phyloP scores from a whole-genome alignment of 64 coral and sea anemone species.

The Actinia equina region DNA sequence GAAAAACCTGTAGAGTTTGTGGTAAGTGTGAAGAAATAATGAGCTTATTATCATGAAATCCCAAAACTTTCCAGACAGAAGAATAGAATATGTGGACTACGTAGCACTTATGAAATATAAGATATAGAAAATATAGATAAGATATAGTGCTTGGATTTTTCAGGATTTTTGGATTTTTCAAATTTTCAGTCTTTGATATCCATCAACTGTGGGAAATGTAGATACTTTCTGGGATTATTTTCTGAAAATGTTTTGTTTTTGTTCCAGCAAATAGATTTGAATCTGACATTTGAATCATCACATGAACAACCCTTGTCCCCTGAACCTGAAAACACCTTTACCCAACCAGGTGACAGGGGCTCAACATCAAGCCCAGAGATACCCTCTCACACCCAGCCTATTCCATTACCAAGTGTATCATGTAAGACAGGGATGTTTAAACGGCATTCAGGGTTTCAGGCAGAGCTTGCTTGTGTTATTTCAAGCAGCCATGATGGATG shows the following conservation, averaged over 20 bases:
- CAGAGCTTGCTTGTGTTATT: conserved; percentile 64
- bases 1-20: conserved; percentile 79
- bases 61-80: too few species aligned
- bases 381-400: conserved; percentile 35
- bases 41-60: too few species aligned
- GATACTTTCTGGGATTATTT: too few species aligned
- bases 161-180: too few species aligned
- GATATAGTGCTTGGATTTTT: too few species aligned
- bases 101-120: too few species aligned
- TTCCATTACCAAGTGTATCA: conserved; percentile 23
- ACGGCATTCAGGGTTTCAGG: conserved; percentile 83
- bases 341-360: conserved; percentile 8
- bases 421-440: conserved; percentile 74
- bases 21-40: conserved; percentile 61
- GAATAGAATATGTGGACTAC: too few species aligned
- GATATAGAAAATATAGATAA: too few species aligned
- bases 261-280: conserved; percentile 53
- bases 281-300: conserved; percentile 20
- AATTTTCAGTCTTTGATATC: too few species aligned
- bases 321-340: background rate
- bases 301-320: background rate
- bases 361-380: conserved; percentile 13
- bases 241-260: too few species aligned
- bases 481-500: conserved; percentile 22
- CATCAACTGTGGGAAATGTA: too few species aligned